A percentile compares a stretch with the other conserved stretches of the same genome.
These are phyloP conservation scores for Parnassius smintheus DNA, from an alignment of 2,888 invertebrate genomes.

Conservation along the genomic window DNA sequence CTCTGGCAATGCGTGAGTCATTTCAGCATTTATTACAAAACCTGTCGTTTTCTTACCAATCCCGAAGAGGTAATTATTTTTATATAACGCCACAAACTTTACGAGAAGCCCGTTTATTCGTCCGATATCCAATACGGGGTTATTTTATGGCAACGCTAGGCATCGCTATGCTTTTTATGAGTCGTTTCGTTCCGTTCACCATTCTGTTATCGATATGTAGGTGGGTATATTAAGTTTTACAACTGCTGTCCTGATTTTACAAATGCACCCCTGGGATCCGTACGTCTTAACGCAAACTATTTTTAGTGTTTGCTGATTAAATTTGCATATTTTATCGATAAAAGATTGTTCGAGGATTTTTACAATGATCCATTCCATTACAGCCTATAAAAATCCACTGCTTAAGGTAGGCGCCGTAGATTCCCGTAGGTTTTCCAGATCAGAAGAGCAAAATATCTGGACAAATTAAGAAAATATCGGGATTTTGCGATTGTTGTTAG, in stretches of 20 bases:
- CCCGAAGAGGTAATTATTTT: constrained; percentile 41
- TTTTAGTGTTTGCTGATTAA: neutral
- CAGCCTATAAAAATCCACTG: no score
- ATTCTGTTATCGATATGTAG: constrained; percentile 52
- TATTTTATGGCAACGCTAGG: constrained; percentile 53
- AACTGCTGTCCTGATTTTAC: constrained; percentile 49
- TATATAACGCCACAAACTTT: constrained; percentile 44
- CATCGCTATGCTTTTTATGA: constrained; percentile 49
- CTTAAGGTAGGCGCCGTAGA: no score
- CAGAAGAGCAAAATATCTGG: no score
- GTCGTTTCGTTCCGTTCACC: constrained; percentile 48
- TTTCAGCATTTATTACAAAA: constrained; percentile 30
- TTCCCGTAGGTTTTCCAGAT: no score
- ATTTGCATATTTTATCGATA: no score
- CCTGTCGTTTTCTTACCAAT: constrained; percentile 25
- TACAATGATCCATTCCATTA: no score
- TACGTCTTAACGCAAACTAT: constrained; percentile 1
- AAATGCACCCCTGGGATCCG: constrained; percentile 34
- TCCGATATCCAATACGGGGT: constrained; percentile 53
- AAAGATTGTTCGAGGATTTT: no score
- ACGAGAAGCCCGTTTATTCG: constrained; percentile 46
- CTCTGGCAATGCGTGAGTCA: constrained; percentile 5
- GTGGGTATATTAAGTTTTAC: constrained; percentile 57
- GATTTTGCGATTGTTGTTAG: no score
- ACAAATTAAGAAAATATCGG: no score